Percentiles rank a stretch among this genome's conserved stretches.
Conservation (phyloP, 2,797 vertebrate species). For the Schizopygopsis pylzovi region DNA sequence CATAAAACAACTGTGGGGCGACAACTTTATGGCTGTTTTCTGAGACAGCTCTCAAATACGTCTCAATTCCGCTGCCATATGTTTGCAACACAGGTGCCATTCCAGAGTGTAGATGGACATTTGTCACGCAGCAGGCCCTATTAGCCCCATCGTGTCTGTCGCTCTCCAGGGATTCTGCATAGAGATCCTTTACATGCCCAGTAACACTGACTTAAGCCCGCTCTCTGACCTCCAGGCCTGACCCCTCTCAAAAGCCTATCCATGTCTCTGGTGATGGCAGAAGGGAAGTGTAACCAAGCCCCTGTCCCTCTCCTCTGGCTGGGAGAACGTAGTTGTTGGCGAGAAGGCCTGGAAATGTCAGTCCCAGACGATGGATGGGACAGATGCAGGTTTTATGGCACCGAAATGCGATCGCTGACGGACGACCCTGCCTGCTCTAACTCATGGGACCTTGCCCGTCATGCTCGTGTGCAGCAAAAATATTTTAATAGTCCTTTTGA, state of each 20-base stretch:
- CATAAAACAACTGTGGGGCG: slow-evolving; percentile 24
- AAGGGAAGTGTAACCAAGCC: slow-evolving; percentile 32
- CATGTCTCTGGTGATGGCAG: slow-evolving; percentile 16
- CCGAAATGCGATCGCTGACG: slow-evolving; percentile 47
- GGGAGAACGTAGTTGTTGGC: neutral
- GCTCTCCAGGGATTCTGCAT: slow-evolving; percentile 24
- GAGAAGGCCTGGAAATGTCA: slow-evolving; percentile 21
- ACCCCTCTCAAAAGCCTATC: slow-evolving; percentile 38
- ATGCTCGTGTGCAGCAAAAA: slow-evolving; percentile 25
- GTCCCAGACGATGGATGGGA: slow-evolving; percentile 48
- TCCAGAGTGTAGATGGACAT: slow-evolving; percentile 47
- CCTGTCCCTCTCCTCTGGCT: neutral
- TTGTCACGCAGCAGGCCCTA: slow-evolving; percentile 51
- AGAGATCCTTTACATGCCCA: slow-evolving; percentile 49
- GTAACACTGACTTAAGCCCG: slow-evolving; percentile 48
- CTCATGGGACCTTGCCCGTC: slow-evolving; percentile 34
- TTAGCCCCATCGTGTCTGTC: slow-evolving; percentile 29
- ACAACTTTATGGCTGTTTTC: slow-evolving; percentile 48
- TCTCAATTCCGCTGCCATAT: slow-evolving; percentile 56
- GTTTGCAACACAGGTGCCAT: slow-evolving; percentile 58
- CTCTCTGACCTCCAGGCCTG: slow-evolving; percentile 48
- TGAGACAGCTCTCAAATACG: slow-evolving; percentile 46
- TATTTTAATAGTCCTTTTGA: slow-evolving; percentile 74
- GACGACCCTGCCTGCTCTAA: slow-evolving; percentile 29
- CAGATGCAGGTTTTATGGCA: slow-evolving; percentile 56